Percentiles rank a stretch among this genome's conserved stretches.
Conservation (phyloP, 1,140 invertebrate species). For the Drosophila micromelanica region DNA sequence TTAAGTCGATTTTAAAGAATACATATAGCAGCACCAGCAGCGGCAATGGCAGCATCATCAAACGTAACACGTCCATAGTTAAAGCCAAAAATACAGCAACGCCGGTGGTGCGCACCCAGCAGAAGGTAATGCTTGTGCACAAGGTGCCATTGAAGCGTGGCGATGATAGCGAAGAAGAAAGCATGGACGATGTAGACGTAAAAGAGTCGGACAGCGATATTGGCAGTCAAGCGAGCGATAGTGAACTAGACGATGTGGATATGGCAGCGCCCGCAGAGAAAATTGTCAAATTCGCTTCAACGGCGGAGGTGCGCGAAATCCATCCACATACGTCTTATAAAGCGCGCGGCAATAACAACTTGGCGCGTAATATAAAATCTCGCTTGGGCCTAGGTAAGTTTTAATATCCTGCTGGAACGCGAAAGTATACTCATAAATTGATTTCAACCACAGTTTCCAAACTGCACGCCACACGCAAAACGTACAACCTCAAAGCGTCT, state of each 20-base stretch:
- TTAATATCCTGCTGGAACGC: background rate
- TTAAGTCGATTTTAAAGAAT: slow-evolving; percentile 81
- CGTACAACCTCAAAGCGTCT: slow-evolving; percentile 74
- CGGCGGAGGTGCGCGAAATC: slow-evolving; percentile 82
- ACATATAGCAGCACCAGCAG: slow-evolving; percentile 36
- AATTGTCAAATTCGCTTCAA: slow-evolving; percentile 80
- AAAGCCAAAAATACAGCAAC: slow-evolving; percentile 66
- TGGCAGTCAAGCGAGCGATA: slow-evolving; percentile 38
- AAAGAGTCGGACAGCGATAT: slow-evolving; percentile 32
- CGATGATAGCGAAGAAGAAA: slow-evolving; percentile 65
- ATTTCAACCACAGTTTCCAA: slow-evolving; percentile 52
- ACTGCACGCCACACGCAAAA: slow-evolving; percentile 72
- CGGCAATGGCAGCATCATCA: slow-evolving; percentile 19
- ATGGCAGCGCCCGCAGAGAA: slow-evolving; percentile 61
- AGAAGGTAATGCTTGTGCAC: slow-evolving; percentile 81
- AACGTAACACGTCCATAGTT: slow-evolving; percentile 63
- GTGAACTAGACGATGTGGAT: slow-evolving; percentile 35
- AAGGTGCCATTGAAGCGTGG: slow-evolving; percentile 77
- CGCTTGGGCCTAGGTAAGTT: slow-evolving; percentile 70
- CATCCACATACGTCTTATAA: slow-evolving; percentile 54
- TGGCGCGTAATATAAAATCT: slow-evolving; percentile 69
- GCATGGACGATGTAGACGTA: slow-evolving; percentile 56
- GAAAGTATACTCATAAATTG: slow-evolving; percentile 1
- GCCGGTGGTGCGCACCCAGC: slow-evolving; percentile 47
- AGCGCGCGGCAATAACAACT: slow-evolving; percentile 47